phyloP scores from a whole-genome alignment of 2,113 vertebrate genomes.

The Cephalopterus ornatus region DNA sequence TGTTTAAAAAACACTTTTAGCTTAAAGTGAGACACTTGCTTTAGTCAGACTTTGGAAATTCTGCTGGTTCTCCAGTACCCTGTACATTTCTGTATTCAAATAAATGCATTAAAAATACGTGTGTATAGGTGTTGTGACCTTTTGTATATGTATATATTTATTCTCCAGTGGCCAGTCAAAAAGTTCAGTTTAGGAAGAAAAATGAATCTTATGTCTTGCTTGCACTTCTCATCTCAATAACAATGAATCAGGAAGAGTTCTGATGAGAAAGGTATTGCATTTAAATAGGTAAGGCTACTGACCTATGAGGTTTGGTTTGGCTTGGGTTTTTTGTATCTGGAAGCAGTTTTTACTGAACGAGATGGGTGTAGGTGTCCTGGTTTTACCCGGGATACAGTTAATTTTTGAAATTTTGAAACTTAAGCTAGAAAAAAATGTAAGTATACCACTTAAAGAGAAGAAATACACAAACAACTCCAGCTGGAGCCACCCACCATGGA shows the following conservation, averaged over 20 bases:
- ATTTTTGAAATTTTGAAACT: neutral
- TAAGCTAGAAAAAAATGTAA: neutral
- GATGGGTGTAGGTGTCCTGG: neutral
- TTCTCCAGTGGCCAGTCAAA: neutral
- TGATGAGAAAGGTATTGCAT: neutral
- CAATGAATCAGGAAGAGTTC: neutral
- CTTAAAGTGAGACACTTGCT: neutral
- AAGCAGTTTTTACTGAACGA: neutral
- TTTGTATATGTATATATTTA: neutral
- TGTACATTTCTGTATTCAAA: neutral
- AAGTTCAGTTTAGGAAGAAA: neutral
- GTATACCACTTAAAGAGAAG: neutral
- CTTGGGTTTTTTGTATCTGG: fast-evolving
- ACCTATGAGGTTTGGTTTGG: neutral
- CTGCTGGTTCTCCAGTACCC: neutral
- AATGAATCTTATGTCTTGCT: neutral
- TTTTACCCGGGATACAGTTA: neutral
- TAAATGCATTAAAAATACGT: neutral
- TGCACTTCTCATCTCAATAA: neutral
- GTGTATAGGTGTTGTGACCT: neutral
- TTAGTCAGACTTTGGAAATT: neutral
- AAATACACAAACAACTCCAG: neutral
- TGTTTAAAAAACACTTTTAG: neutral
- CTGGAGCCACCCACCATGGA: neutral
- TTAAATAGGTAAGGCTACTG: neutral